Evolutionary conservation across 2,888 invertebrate genomes (phyloP), one percentile per base, ranked within the genome.

Genomic region (Thymelicus lineola): DNA sequence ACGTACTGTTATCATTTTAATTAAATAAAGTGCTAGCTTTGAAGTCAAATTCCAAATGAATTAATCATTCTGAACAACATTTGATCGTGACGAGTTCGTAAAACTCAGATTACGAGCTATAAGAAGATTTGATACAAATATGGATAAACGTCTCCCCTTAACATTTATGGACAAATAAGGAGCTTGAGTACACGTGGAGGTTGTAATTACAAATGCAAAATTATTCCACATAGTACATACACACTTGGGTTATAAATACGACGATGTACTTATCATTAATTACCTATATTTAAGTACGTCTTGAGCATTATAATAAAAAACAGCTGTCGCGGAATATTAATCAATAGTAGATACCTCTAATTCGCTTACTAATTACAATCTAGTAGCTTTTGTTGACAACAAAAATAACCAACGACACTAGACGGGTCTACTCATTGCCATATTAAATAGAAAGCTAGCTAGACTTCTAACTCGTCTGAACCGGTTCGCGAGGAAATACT

Each of bases 371-470:
- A 28, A 28, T 28, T 28, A 42, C 4, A 42, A 42, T 42, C 42
- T 4, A 62, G 36, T 12, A 6, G 38, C 36, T 66, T 59, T 66
- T 58, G 38, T n/a, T 15, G 4, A 17, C 14, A 42, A 65, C 36
- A 67, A 68, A 68, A 62, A 55, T 17, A 14, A 36, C 45, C 58
- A 58, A 63, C 28, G 17, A 38, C 64, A 58, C 58, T 38, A 58
- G 46, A 58, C 50, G 62, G 28, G 46, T 20, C 36, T 42, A 61
- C 60, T 72, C 73, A 64, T 46, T 59, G 71, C 38, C 64, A 74
- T 65, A 76, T 72, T 73, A 74, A 72, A 78, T 78, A 71, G 67
- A 71, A 71, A 71, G 63, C 60, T 64, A 64, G 67, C 55, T 64
- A 64, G 67, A 68, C 67, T 57, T 20, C 20, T 64, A 66, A 60